Evolutionary conservation across 1,140 invertebrate genomes (phyloP).

Genomic region (Drosophila subobscura): DNA sequence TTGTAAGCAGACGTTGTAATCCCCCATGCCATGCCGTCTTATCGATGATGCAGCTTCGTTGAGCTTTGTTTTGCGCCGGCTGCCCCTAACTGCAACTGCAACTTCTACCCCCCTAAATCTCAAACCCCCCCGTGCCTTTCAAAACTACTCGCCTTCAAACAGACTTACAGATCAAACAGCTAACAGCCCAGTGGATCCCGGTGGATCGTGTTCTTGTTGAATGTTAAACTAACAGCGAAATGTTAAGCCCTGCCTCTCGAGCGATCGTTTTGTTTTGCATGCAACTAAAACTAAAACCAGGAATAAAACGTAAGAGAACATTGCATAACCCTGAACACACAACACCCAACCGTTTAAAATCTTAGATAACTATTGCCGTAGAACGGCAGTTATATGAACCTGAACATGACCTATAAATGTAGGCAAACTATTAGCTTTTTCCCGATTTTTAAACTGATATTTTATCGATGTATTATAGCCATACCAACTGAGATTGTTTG

Average conservation of each 20-base stretch:
- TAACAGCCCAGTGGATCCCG: conserved; percentile 53
- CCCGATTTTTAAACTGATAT: too few relatives aligned
- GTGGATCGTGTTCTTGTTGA: conserved; percentile 49
- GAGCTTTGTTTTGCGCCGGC: conserved; percentile 52
- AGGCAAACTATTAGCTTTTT: too few relatives aligned
- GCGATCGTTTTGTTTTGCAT: conserved; percentile 27
- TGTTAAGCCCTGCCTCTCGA: conserved; percentile 13
- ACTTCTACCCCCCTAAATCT: neutral
- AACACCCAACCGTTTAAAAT: neutral
- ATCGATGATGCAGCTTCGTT: conserved; percentile 41
- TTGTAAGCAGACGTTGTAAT: conserved; percentile 75
- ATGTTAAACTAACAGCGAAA: conserved; percentile 45
- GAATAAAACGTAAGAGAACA: conserved; percentile 38
- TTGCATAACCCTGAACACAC: neutral
- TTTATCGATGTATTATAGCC: too few relatives aligned
- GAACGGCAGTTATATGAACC: too few relatives aligned
- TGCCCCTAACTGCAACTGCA: conserved; percentile 38
- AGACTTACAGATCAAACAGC: conserved; percentile 39
- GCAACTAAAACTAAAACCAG: conserved; percentile 1
- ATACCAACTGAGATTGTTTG: too few relatives aligned
- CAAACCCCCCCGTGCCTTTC: conserved; percentile 1
- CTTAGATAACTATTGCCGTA: conserved; percentile 4
- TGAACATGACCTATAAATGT: too few relatives aligned
- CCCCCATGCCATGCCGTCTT: neutral
- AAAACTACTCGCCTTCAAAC: conserved; percentile 16